Base-by-base conservation (phyloP, 2,113 vertebrate species). In the Ageneiosus marmoratus region DNA sequence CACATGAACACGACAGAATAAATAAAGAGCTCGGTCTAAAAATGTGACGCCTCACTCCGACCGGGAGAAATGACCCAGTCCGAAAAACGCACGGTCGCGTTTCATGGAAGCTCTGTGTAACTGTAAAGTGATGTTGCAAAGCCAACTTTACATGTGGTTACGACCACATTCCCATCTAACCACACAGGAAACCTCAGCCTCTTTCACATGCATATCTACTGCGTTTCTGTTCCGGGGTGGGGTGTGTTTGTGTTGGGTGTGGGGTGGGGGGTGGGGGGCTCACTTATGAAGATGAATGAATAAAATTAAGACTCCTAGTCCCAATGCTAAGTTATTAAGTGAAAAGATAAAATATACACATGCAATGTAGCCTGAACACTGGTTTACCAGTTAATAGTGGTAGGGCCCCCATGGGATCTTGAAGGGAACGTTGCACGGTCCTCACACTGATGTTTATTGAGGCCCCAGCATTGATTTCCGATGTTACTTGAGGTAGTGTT, bases 131-230 rank as follows among this genome's bases (percentile, higher is more conserved):
- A 41, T 69, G 53, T 34, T 56, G 55, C 62, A 84, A 22, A 34
- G 55, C 67, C 34, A 56, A 48, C 60, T 78, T 81, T 62, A 69
- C 51, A 72, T 78, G 27, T 63, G 18, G 53, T 12, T 29, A 22
- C 58, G 34, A 78, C 63, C 79, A 29, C 65, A 34, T 65, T 18
- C 18, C 29, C 55, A 37, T 82, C 44, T 22, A 65, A 77, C 81
- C 74, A 69, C 65, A 79, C 65, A 56, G 79, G 74, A 84, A 75
- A 24, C 67, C 74, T 58, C 65, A 74, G 22, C 22, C 53, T 84
- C 29, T 79, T 44, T 77, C 15, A 27, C 37, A 11, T 37, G 24
- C 46, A 15, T 37, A 2, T 37, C 69, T 62, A 20, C 16, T 48
- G 7, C 12, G 1, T 70, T 70, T 70, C 79, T 46, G n/a, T n/a